A percentile compares a stretch with the other conserved stretches of the same genome.
These are phyloP conservation scores for Mirza zaza DNA, from an alignment of 2,113 vertebrate species.

Conservation along the genomic window DNA sequence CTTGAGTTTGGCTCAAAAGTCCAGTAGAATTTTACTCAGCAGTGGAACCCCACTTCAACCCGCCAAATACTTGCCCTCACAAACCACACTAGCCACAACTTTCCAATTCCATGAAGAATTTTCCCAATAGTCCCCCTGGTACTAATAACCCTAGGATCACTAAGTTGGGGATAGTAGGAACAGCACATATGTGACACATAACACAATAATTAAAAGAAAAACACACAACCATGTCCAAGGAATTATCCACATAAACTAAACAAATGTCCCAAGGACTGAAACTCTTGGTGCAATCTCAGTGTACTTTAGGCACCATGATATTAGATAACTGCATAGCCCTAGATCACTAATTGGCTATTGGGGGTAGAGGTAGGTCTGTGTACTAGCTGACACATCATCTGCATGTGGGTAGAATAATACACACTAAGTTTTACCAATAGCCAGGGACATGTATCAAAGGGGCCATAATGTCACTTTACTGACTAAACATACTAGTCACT, in stretches of 20 bases:
- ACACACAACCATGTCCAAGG: too few species aligned
- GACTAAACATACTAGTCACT: neutral
- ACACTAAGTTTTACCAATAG: neutral
- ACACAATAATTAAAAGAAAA: neutral
- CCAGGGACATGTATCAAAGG: neutral
- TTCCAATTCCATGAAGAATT: too few species aligned
- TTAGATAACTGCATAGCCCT: neutral
- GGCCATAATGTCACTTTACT: neutral
- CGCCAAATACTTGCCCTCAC: neutral
- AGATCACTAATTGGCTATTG: neutral
- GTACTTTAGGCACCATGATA: neutral
- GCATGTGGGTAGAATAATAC: neutral
- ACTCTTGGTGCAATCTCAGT: neutral
- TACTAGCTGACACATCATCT: neutral
- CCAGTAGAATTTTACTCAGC: neutral
- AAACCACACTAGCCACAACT: neutral
- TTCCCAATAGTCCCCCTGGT: neutral
- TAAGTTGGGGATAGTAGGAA: neutral
- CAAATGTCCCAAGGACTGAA: neutral
- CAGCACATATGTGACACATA: neutral
- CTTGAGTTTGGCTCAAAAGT: neutral
- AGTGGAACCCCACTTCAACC: neutral
- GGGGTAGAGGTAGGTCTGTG: too few species aligned
- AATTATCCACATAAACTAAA: neutral
- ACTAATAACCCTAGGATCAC: neutral